Base-by-base conservation (phyloP, 2,888 invertebrate species). In the Hofmannophila pseudospretella region DNA sequence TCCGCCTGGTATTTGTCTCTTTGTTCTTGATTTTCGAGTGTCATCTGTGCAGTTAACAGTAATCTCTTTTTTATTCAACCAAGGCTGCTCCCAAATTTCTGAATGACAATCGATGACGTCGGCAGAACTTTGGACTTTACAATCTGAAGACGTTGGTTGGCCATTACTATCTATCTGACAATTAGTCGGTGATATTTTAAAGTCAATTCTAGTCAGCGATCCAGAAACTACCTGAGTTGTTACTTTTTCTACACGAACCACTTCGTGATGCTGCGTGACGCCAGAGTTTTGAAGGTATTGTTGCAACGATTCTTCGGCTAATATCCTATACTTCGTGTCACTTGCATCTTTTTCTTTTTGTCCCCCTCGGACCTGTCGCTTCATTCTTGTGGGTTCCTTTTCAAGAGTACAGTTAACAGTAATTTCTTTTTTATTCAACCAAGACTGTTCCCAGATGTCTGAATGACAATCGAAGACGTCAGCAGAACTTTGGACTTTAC, bases 371-470 rank as follows among this genome's bases (percentile, higher is more conserved):
- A 23, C 13, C 1, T 26, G 11, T 32, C 47, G 35, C 36, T 54
- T 53, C 1, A 2, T 16, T 42, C 46, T 51, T 7, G 20, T n/a
- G 3, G 39, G 32, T 9, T 39, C 12, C 7, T 44, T 33, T 19
- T 48, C 38, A 2, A 38, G 11, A 9, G n/a, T 11, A 11, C 41
- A 41, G 2, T 27, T 28, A 1, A 48, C 49, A 3, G 22, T 27
- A 8, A 55, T 51, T 31, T 88, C 65, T 44, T 71, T 69, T 1
- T 69, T 72, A 0, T 60, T 44, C 9, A 88, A 23, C 92, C 91
- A 92, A 0, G 85, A 71, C 34, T 74, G 79, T 12, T 89, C 86
- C 90, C 89, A 91, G 25, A 91, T 74, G 19, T 66, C 48, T 12
- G 89, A 72, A 19, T 67, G 41, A 46, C 90, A 90, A 9, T 3